These are phyloP conservation scores for Coboldia fuscipes DNA, from an alignment of 1,140 invertebrate species.

Conservation along the genomic window DNA sequence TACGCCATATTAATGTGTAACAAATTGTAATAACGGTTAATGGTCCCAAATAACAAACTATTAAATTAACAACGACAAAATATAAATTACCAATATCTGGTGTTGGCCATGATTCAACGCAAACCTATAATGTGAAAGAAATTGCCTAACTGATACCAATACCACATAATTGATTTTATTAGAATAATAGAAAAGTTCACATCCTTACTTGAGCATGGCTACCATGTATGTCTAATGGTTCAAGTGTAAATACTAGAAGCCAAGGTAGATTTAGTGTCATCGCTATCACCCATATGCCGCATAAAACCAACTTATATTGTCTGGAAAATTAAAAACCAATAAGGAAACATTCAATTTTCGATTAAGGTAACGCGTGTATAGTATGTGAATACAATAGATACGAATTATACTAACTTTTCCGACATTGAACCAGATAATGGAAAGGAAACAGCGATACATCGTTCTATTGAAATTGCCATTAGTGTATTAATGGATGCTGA, in stretches of 20 bases:
- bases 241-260: constrained; percentile 28
- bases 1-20: constrained; percentile 28
- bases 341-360: neutral
- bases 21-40: constrained; percentile 27
- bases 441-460: constrained; percentile 32
- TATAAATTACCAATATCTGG: constrained; percentile 23
- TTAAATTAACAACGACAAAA: constrained; percentile 30
- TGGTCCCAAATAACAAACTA: constrained; percentile 33
- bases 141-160: neutral
- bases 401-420: constrained; percentile 16
- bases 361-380: neutral
- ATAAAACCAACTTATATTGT: constrained; percentile 15
- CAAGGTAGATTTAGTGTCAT: constrained; percentile 31
- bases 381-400: constrained; percentile 5
- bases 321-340: neutral
- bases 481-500: constrained; percentile 38
- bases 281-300: constrained; percentile 30
- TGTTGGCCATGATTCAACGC: constrained; percentile 25
- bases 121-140: constrained; percentile 11
- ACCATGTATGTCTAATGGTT: constrained; percentile 12
- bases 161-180: neutral
- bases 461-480: constrained; percentile 36
- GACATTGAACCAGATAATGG: constrained; percentile 30
- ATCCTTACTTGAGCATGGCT: constrained; percentile 13
- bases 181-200: neutral